Evolutionary conservation across 2,888 invertebrate species (phyloP).

Genomic region (Oligia fasciuncula): DNA sequence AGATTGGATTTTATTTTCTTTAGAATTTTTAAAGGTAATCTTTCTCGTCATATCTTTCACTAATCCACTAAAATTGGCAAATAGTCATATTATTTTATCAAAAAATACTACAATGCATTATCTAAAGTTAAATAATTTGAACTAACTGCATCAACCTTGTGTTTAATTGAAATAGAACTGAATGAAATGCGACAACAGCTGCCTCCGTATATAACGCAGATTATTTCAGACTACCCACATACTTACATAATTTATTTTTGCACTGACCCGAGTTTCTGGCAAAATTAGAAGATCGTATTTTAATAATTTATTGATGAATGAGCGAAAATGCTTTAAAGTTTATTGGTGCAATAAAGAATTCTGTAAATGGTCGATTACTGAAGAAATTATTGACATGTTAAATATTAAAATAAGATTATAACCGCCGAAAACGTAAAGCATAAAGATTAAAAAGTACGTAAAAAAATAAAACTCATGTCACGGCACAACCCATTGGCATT

Average conservation of each 20-base stretch:
- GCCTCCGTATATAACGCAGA: conserved; percentile 52
- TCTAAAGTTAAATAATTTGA: conserved; percentile 50
- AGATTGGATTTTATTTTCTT: neutral
- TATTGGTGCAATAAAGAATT: conserved; percentile 10
- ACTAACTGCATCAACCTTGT: conserved; percentile 69
- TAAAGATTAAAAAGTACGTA: too few relatives aligned
- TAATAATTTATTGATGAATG: conserved; percentile 21
- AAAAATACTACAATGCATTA: conserved; percentile 32
- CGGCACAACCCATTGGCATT: neutral
- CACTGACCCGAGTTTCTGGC: conserved; percentile 39
- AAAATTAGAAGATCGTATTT: conserved; percentile 24
- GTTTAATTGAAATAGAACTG: conserved; percentile 68
- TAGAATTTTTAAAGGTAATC: neutral
- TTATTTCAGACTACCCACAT: conserved; percentile 50
- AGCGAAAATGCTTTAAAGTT: conserved; percentile 9
- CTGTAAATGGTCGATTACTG: neutral
- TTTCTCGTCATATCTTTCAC: neutral
- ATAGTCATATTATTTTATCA: neutral
- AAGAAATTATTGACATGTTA: neutral
- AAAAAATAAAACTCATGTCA: too few relatives aligned
- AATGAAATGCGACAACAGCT: conserved; percentile 68
- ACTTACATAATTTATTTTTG: conserved; percentile 29
- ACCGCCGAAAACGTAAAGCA: neutral
- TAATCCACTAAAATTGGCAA: conserved; percentile 18
- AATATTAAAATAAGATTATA: neutral